These are phyloP conservation scores for Oryzias javanicus DNA, from an alignment of 2,113 vertebrate species.

Conservation along the genomic window DNA sequence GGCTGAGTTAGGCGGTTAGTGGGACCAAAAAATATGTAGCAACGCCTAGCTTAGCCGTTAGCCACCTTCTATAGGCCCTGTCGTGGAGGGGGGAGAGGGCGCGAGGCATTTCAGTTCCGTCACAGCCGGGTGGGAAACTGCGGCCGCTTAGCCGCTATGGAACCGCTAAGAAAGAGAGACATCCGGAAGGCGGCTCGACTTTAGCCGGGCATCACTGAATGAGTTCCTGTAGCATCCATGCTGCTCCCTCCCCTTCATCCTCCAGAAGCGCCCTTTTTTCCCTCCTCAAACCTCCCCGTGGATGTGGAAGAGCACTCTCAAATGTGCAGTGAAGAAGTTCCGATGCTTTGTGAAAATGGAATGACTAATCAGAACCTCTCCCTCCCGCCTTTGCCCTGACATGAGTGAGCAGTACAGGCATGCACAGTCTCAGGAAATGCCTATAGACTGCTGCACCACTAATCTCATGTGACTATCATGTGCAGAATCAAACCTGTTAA, in stretches of 20 bases:
- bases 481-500: neutral
- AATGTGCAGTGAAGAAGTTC: conserved; percentile 26
- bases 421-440: conserved; percentile 57
- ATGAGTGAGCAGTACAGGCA: conserved; percentile 24
- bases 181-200: conserved; percentile 22
- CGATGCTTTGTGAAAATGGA: neutral
- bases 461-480: conserved; percentile 6
- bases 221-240: conserved; percentile 28
- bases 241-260: conserved; percentile 33
- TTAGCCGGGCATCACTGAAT: conserved; percentile 28
- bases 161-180: conserved; percentile 10
- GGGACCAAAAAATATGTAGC: conserved; percentile 68
- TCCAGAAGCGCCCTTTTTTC: conserved; percentile 36
- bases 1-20: conserved; percentile 57
- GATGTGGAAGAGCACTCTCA: neutral
- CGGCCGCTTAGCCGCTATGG: neutral
- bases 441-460: conserved; percentile 46
- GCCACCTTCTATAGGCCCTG: conserved; percentile 63
- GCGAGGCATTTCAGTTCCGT: conserved; percentile 32
- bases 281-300: neutral
- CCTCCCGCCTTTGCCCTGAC: conserved; percentile 15
- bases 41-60: conserved; percentile 71
- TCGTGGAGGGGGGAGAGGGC: conserved; percentile 53
- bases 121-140: conserved; percentile 3
- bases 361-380: conserved; percentile 10